Evolutionary conservation across 2,113 vertebrate genomes (phyloP).

Genomic region (Canis aureus): DNA sequence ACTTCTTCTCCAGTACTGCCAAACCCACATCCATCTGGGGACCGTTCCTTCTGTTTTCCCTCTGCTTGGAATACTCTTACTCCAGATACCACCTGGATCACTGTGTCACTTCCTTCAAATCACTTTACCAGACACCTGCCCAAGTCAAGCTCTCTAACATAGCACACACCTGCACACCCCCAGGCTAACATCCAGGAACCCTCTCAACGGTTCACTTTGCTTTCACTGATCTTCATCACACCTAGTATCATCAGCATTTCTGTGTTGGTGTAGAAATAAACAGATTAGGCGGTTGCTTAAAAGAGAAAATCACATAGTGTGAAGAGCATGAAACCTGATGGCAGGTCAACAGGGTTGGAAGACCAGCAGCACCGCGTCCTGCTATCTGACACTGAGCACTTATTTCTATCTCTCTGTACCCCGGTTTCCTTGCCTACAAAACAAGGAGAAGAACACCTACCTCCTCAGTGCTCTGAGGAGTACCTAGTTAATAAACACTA

Average conservation of each 20-base stretch:
- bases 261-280: neutral
- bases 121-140: neutral
- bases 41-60: neutral
- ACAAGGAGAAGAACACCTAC: fast-evolving
- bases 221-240: neutral
- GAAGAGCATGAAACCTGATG: neutral
- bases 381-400: neutral
- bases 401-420: neutral
- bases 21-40: neutral
- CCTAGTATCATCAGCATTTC: neutral
- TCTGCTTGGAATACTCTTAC: neutral
- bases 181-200: neutral
- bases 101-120: neutral
- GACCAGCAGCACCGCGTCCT: neutral
- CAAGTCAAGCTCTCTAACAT: neutral
- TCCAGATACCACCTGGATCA: neutral
- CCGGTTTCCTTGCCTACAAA: neutral
- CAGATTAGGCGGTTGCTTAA: neutral
- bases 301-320: neutral
- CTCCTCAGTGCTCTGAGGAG: neutral
- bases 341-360: fast-evolving
- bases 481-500: fast-evolving
- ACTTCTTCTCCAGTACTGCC: neutral
- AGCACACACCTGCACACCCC: fast-evolving
- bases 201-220: fast-evolving